These are phyloP conservation scores for Prorops nasuta DNA, from an alignment of 1,140 invertebrate genomes.

Conservation along the genomic window DNA sequence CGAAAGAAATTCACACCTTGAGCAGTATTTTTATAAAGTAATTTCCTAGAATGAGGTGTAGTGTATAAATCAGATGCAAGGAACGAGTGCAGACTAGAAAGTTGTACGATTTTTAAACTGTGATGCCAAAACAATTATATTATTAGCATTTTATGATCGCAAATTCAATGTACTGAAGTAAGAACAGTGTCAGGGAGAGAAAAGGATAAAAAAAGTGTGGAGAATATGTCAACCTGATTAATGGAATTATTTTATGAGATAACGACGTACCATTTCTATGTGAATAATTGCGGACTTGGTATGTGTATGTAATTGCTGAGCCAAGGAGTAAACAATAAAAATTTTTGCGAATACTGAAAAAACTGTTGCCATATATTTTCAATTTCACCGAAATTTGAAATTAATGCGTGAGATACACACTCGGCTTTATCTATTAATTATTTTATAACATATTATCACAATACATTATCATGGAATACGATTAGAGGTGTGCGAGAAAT, in stretches of 20 bases:
- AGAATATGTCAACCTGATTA: too few species aligned
- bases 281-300: conserved; percentile 30
- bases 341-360: conserved; percentile 20
- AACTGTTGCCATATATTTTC: conserved; percentile 26
- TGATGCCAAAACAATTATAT: conserved; percentile 50
- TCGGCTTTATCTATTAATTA: conserved; percentile 7
- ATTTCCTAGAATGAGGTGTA: conserved; percentile 11
- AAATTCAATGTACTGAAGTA: conserved; percentile 22
- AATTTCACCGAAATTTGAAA: conserved; percentile 3
- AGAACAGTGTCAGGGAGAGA: too few species aligned
- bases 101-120: conserved; percentile 47
- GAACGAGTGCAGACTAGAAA: conserved; percentile 3
- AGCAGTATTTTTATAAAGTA: conserved; percentile 52
- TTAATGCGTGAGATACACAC: neutral
- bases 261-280: conserved; percentile 35
- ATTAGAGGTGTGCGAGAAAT: conserved; percentile 28
- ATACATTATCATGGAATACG: conserved; percentile 45
- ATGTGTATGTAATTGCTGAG: conserved; percentile 35
- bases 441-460: conserved; percentile 43
- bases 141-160: conserved; percentile 32
- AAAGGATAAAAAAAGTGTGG: too few species aligned
- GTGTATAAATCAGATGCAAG: neutral
- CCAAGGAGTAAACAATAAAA: conserved; percentile 36
- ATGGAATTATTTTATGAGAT: conserved; percentile 47
- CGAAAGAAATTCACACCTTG: conserved; percentile 24